Percentiles rank a stretch among this genome's conserved stretches.
Evolutionary conservation across 1,140 invertebrate species (phyloP).

Genomic region (Zaprionus gabonicus): DNA sequence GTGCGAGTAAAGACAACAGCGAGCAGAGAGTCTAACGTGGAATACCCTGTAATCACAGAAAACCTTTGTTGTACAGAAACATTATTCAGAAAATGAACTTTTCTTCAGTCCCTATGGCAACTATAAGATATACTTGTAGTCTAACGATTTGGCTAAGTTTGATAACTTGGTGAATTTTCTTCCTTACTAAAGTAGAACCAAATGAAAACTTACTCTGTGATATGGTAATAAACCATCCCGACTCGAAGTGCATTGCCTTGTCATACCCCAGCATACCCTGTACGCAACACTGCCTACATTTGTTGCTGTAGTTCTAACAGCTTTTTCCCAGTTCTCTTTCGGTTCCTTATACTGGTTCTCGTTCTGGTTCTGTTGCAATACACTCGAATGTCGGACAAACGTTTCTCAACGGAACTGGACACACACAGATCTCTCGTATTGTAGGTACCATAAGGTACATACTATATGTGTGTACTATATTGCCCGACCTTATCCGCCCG

Average conservation of each 20-base stretch:
- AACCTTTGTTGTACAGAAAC: too few species aligned
- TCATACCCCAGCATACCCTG: conserved; percentile 1
- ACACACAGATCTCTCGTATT: conserved; percentile 17
- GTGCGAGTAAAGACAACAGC: conserved; percentile 28
- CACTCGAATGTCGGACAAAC: conserved; percentile 43
- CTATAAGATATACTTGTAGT: too few species aligned
- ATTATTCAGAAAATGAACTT: background rate
- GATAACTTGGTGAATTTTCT: too few species aligned
- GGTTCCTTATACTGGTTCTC: conserved; percentile 31
- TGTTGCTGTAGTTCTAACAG: conserved; percentile 15
- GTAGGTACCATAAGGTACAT: background rate
- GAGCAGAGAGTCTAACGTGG: background rate
- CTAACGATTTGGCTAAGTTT: too few species aligned
- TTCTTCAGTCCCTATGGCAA: too few species aligned
- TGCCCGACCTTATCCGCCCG: background rate
- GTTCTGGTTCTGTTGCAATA: conserved; percentile 54
- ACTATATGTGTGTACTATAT: conserved; percentile 1
- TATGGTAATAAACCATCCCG: too few species aligned
- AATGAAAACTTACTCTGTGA: too few species aligned
- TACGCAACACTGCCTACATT: background rate
- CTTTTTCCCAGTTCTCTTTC: conserved; percentile 26
- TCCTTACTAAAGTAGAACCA: too few species aligned
- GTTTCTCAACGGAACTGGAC: conserved; percentile 64
- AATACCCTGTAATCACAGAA: background rate
- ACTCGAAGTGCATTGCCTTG: too few species aligned